These are phyloP conservation scores for Holocentrus rufus DNA, from an alignment of 2,797 vertebrate genomes.

Conservation along the genomic window DNA sequence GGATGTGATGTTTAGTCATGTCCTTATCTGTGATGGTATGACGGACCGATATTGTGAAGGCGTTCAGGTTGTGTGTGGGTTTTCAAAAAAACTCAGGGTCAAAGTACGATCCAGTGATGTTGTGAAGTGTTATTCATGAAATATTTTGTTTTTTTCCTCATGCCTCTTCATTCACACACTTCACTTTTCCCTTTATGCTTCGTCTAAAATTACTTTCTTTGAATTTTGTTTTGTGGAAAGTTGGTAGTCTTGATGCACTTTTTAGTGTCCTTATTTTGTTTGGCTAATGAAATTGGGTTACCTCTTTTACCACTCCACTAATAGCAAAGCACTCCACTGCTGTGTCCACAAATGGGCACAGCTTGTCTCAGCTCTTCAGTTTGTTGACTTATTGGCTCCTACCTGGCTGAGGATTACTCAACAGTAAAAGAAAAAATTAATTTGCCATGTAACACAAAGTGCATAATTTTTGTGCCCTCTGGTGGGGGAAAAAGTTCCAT, in stretches of 20 bases:
- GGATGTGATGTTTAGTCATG: constrained; percentile 11
- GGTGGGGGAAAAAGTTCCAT: neutral
- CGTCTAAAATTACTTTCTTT: constrained; percentile 4
- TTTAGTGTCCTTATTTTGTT: constrained; percentile 12
- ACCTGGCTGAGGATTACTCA: constrained; percentile 11
- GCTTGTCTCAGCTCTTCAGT: constrained; percentile 14
- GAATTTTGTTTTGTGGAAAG: constrained; percentile 31
- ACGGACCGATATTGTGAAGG: neutral
- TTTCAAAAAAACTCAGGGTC: constrained; percentile 66
- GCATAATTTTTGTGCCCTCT: neutral
- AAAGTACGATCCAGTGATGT: constrained; percentile 41
- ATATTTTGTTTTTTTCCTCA: constrained; percentile 13
- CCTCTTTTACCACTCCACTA: constrained; percentile 60
- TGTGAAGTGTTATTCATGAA: constrained; percentile 22
- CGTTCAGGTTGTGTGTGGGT: constrained; percentile 34
- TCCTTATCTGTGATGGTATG: constrained; percentile 14
- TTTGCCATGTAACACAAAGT: neutral
- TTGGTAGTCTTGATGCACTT: constrained; percentile 18
- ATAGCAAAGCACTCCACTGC: constrained; percentile 60
- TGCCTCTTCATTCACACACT: constrained; percentile 17
- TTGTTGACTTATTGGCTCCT: neutral
- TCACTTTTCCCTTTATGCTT: neutral
- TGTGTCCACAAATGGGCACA: constrained; percentile 17
- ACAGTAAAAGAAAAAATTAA: neutral
- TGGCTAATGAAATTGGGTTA: constrained; percentile 16